phyloP scores from a whole-genome alignment of 2,888 invertebrate species.

The Tupiocoris notatus region DNA sequence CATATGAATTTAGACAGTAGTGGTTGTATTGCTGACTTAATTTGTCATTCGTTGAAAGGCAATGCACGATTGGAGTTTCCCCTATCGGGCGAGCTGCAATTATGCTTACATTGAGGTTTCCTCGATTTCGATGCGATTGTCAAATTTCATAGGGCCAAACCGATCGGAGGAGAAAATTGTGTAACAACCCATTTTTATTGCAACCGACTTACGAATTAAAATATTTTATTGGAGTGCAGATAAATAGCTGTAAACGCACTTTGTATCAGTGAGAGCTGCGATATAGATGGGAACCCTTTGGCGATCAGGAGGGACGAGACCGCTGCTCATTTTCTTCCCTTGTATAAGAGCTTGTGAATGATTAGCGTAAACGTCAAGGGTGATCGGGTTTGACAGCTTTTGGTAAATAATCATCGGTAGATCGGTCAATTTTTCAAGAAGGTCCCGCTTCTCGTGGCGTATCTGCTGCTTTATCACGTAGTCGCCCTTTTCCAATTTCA shows the following conservation, averaged over 20 bases:
- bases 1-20: too few relatives aligned
- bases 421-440: conserved; percentile 82
- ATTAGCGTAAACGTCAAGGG: conserved; percentile 68
- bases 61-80: too few relatives aligned
- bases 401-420: conserved; percentile 71
- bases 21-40: too few relatives aligned
- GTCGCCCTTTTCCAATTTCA: conserved; percentile 93
- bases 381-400: conserved; percentile 61
- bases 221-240: too few relatives aligned
- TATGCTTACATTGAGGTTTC: too few relatives aligned
- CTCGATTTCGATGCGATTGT: too few relatives aligned
- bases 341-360: conserved; percentile 69
- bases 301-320: conserved; percentile 61
- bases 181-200: too few relatives aligned
- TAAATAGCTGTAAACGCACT: conserved; percentile 65
- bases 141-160: too few relatives aligned
- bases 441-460: conserved; percentile 82
- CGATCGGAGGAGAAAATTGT: too few relatives aligned
- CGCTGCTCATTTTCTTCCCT: conserved; percentile 73
- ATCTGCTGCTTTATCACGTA: conserved; percentile 83
- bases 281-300: conserved; percentile 72
- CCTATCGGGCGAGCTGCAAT: too few relatives aligned
- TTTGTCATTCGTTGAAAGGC: too few relatives aligned
- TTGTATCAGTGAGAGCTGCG: conserved; percentile 75
- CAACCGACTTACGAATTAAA: too few relatives aligned